A percentile compares a stretch with the other conserved stretches of the same genome.
phyloP scores from a whole-genome alignment of 2,113 vertebrate species.

The Tetrax tetrax region DNA sequence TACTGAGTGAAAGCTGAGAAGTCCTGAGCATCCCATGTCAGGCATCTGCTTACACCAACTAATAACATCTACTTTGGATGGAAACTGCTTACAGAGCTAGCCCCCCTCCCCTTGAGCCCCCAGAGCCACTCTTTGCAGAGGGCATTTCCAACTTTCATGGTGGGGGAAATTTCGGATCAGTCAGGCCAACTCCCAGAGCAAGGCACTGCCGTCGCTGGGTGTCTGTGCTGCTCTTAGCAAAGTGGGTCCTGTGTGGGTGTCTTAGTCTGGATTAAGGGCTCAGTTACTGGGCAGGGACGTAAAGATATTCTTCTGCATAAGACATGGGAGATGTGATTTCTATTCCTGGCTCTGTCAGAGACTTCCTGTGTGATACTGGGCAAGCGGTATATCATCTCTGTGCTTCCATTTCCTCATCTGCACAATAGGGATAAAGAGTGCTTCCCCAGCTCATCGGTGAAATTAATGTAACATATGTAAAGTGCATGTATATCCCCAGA shows the following conservation, averaged over 20 bases:
- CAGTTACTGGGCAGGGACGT: conserved; percentile 53
- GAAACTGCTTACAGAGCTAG: not conserved
- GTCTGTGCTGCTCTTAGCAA: not conserved
- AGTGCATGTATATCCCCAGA: conserved; percentile 68
- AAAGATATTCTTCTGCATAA: conserved; percentile 61
- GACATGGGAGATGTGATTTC: conserved; percentile 57
- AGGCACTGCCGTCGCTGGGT: not conserved
- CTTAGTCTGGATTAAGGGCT: conserved; percentile 64
- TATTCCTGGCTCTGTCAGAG: conserved; percentile 67
- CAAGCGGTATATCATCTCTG: conserved; percentile 37
- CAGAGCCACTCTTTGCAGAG: not conserved
- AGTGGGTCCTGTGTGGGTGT: conserved; percentile 49
- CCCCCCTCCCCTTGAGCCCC: not conserved
- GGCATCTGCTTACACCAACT: conserved; percentile 64
- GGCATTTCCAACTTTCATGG: not conserved
- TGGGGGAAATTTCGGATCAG: not conserved
- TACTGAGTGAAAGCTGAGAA: conserved; percentile 65
- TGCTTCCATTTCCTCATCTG: conserved; percentile 64
- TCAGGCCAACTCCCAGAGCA: not conserved
- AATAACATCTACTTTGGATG: conserved; percentile 46
- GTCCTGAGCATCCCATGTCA: not conserved
- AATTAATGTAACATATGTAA: conserved; percentile 73
- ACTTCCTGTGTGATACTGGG: conserved; percentile 59
- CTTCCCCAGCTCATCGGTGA: conserved; percentile 65
- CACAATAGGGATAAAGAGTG: conserved; percentile 66